A percentile compares a stretch with the other conserved stretches of the same genome.
These are phyloP conservation scores for Acridotheres tristis DNA, from an alignment of 2,797 vertebrate genomes.

Conservation along the genomic window DNA sequence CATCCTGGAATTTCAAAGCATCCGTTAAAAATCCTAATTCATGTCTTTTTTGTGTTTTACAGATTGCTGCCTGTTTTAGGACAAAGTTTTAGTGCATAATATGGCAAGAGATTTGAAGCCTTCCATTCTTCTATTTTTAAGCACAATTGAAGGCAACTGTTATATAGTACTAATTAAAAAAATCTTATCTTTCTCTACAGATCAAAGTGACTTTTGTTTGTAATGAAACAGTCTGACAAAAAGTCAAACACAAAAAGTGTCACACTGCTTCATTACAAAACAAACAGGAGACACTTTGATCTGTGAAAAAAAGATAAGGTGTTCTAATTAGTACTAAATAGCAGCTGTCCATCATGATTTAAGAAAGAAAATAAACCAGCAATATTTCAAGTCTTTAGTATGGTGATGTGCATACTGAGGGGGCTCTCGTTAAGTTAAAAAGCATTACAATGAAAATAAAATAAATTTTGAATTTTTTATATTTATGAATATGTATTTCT, in stretches of 20 bases:
- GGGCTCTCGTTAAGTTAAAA: background rate
- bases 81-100: background rate
- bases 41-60: background rate
- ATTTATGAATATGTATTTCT: background rate
- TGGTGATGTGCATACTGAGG: background rate
- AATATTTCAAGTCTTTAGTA: constrained; percentile 32
- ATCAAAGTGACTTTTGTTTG: constrained; percentile 64
- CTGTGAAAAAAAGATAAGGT: constrained; percentile 58
- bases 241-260: constrained; percentile 52
- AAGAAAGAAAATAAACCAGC: constrained; percentile 32
- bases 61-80: background rate
- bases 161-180: constrained; percentile 54
- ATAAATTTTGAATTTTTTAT: background rate
- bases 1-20: background rate
- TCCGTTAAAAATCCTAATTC: background rate
- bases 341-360: constrained; percentile 44
- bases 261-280: constrained; percentile 59
- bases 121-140: constrained; percentile 23
- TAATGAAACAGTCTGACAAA: constrained; percentile 41
- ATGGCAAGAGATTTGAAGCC: background rate
- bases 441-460: background rate
- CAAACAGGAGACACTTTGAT: constrained; percentile 66
- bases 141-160: constrained; percentile 9
- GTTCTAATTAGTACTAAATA: constrained; percentile 58
- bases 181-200: constrained; percentile 42